Conservation (phyloP, 2,888 invertebrate genomes). For the Drosophila picticornis region DNA sequence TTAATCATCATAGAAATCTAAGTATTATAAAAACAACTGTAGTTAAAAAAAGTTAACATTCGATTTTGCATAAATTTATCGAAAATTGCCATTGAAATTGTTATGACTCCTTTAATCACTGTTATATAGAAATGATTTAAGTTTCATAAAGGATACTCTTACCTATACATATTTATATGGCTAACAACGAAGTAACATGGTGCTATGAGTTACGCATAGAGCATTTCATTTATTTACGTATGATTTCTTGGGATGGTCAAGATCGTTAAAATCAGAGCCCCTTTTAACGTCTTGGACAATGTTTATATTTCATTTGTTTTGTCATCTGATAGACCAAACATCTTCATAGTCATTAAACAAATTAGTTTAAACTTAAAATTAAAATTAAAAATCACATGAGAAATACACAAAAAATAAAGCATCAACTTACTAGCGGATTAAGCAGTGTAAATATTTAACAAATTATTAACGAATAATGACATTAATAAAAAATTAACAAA, state of each 20-base stretch:
- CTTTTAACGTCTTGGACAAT: conserved; percentile 81
- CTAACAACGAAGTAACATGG: conserved; percentile 80
- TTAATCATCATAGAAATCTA: conserved; percentile 41
- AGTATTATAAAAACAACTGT: conserved; percentile 29
- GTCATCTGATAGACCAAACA: conserved; percentile 46
- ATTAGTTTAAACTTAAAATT: conserved; percentile 32
- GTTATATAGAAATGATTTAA: conserved; percentile 28
- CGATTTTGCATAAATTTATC: conserved; percentile 25
- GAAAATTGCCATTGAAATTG: conserved; percentile 46
- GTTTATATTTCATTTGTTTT: conserved; percentile 19
- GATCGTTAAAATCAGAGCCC: conserved; percentile 84
- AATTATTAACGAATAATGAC: conserved; percentile 31
- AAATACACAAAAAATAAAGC: conserved; percentile 3
- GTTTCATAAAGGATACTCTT: conserved; percentile 24
- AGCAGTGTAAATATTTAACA: conserved; percentile 54
- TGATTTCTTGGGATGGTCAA: conserved; percentile 59
- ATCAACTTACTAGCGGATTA: conserved; percentile 32
- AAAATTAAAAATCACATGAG: conserved; percentile 12
- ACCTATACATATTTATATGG: conserved; percentile 46
- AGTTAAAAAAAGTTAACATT: conserved; percentile 49
- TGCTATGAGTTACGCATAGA: conserved; percentile 75
- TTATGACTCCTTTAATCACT: conserved; percentile 46
- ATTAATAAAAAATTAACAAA: conserved; percentile 20
- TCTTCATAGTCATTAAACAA: conserved; percentile 20
- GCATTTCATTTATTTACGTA: conserved; percentile 29